These are phyloP conservation scores for Leptarthrus brevirostris DNA, from an alignment of 2,888 invertebrate genomes.

Conservation along the genomic window DNA sequence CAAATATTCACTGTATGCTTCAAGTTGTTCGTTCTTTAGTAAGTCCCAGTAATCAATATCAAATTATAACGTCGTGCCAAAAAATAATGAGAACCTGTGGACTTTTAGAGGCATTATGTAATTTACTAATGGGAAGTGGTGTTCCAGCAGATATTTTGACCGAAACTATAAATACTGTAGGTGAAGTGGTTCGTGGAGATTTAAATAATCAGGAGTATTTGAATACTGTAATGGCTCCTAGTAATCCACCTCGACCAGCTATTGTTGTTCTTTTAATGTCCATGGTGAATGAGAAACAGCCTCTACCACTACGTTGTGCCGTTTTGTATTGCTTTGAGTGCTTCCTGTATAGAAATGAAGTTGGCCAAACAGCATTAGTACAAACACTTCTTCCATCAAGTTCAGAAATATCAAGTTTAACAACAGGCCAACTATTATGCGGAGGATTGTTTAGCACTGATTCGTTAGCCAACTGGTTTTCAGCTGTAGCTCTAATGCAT, in stretches of 20 bases:
- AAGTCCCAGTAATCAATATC: slow-evolving; percentile 91
- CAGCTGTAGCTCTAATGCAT: slow-evolving; percentile 90
- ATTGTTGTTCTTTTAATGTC: slow-evolving; percentile 96
- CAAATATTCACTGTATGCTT: slow-evolving; percentile 92
- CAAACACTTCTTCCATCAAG: slow-evolving; percentile 92
- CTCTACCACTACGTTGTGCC: slow-evolving; percentile 88
- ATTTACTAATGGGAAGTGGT: slow-evolving; percentile 94
- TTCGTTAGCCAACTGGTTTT: slow-evolving; percentile 94
- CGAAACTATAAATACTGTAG: slow-evolving; percentile 95
- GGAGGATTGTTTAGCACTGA: slow-evolving; percentile 92
- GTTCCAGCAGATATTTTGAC: slow-evolving; percentile 96
- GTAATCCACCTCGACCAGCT: slow-evolving; percentile 92
- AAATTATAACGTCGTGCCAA: slow-evolving; percentile 85
- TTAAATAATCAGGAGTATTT: slow-evolving; percentile 91
- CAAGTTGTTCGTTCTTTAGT: slow-evolving; percentile 91
- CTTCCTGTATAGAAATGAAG: slow-evolving; percentile 92
- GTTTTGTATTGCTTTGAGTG: slow-evolving; percentile 98
- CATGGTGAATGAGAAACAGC: slow-evolving; percentile 98
- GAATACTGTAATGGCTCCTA: slow-evolving; percentile 90
- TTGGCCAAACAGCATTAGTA: slow-evolving; percentile 87
- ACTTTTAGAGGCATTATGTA: slow-evolving; percentile 83
- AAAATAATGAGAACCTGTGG: slow-evolving; percentile 88
- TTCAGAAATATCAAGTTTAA: slow-evolving; percentile 77
- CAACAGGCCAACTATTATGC: slow-evolving; percentile 90
- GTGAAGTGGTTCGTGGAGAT: slow-evolving; percentile 90